Evolutionary conservation across 2,797 vertebrate species (phyloP).

Genomic region (Carcharodon carcharias): DNA sequence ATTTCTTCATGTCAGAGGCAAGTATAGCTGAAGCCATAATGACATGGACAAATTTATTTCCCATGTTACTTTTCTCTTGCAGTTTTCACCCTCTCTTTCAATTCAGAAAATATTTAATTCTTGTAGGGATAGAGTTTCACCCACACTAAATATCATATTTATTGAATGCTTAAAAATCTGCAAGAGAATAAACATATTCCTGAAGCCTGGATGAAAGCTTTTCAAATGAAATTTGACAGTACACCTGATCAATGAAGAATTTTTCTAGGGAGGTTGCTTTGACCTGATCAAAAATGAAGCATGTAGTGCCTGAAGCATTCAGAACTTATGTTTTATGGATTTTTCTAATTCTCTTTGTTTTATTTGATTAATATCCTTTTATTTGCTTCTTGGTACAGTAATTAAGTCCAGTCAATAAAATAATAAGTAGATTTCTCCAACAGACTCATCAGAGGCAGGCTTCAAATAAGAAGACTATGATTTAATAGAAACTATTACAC

Average conservation of each 20-base stretch:
- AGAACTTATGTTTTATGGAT: background rate
- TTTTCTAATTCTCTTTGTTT: background rate
- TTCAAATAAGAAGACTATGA: background rate
- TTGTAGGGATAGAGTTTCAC: background rate
- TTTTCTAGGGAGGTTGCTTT: background rate
- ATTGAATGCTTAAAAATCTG: background rate
- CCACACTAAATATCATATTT: background rate
- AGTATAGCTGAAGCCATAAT: background rate
- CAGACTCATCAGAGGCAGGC: background rate
- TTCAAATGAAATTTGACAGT: background rate
- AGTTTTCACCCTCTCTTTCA: background rate
- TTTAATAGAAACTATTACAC: background rate
- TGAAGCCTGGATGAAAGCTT: background rate
- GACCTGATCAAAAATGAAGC: background rate
- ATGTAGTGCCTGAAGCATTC: background rate
- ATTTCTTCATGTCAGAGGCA: background rate
- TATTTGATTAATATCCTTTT: conserved; percentile 9
- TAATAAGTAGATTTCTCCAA: background rate
- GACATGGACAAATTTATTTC: background rate
- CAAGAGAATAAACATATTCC: background rate
- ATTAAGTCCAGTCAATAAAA: background rate
- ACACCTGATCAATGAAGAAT: background rate
- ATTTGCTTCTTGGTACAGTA: background rate
- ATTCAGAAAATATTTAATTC: background rate
- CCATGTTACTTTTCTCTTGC: background rate